phyloP scores from a whole-genome alignment of 2,888 invertebrate species.

The Perdita meconis region DNA sequence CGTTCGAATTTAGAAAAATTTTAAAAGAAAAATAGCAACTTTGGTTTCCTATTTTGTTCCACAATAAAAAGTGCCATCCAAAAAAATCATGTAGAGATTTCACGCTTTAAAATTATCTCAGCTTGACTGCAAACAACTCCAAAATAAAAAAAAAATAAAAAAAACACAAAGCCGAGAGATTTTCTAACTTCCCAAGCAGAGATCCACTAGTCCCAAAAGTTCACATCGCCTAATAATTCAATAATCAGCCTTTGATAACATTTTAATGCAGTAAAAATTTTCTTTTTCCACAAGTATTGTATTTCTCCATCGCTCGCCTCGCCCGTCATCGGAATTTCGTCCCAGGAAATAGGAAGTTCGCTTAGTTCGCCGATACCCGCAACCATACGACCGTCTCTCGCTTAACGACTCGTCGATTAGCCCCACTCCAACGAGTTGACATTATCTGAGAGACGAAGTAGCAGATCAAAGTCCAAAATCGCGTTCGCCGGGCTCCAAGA shows the following conservation, averaged over 20 bases:
- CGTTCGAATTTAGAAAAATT: too few relatives aligned
- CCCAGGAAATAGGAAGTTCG: slow-evolving; percentile 46
- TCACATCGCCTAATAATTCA: slow-evolving; percentile 19
- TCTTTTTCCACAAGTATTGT: slow-evolving; percentile 22
- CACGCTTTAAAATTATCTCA: too few relatives aligned
- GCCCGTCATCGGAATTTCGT: slow-evolving; percentile 24
- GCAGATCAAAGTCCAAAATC: slow-evolving; percentile 14
- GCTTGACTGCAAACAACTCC: too few relatives aligned
- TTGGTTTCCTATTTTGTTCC: too few relatives aligned
- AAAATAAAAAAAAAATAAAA: too few relatives aligned
- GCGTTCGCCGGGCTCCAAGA: slow-evolving; percentile 31
- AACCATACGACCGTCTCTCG: slow-evolving; percentile 31
- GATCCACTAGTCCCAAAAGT: too few relatives aligned
- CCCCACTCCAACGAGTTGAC: slow-evolving; percentile 6
- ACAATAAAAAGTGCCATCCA: too few relatives aligned
- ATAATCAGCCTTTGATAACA: too few relatives aligned
- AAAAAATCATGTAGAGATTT: too few relatives aligned
- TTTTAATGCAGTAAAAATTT: slow-evolving; percentile 9
- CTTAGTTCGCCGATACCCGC: slow-evolving; percentile 40
- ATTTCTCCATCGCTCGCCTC: not conserved
- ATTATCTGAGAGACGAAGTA: slow-evolving; percentile 30
- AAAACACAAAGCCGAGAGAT: too few relatives aligned
- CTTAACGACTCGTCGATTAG: slow-evolving; percentile 45
- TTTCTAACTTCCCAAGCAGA: too few relatives aligned
- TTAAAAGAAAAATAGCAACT: too few relatives aligned